Evolutionary conservation across 2,113 vertebrate species (phyloP).

Genomic region (Paratilapia polleni): DNA sequence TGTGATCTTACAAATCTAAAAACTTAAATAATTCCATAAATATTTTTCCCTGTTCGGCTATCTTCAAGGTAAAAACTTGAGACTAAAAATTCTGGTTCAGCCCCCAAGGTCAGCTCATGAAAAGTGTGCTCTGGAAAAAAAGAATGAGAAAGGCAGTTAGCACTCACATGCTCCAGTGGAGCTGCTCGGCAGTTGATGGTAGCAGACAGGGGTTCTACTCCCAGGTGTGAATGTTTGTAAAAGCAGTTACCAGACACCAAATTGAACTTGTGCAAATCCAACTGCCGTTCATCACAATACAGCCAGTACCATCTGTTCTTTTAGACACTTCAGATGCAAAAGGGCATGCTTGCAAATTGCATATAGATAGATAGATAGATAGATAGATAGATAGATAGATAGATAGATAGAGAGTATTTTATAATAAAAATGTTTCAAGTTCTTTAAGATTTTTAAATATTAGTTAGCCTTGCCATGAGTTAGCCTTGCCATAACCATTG

Average conservation of each 20-base stretch:
- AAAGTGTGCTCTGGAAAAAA: constrained; percentile 34
- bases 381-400: neutral
- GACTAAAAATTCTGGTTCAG: constrained; percentile 22
- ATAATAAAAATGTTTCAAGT: too few species aligned
- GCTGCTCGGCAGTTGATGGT: constrained; percentile 29
- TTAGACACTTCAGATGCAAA: neutral
- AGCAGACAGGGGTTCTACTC: constrained; percentile 28
- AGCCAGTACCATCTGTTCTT: neutral
- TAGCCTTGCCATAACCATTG: too few species aligned
- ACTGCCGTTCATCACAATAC: constrained; percentile 17
- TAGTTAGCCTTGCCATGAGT: too few species aligned
- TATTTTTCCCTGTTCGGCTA: neutral
- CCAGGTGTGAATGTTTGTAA: constrained; percentile 59
- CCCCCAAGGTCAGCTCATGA: constrained; percentile 36
- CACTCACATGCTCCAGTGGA: constrained; percentile 60
- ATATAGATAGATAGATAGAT: too few species aligned
- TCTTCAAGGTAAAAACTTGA: constrained; percentile 24
- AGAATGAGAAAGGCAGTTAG: constrained; percentile 54
- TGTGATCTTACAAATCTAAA: neutral
- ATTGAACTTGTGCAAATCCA: constrained; percentile 31
- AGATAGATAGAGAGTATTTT: neutral
- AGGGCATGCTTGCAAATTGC: neutral
- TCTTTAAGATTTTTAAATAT: too few species aligned
- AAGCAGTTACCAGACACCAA: constrained; percentile 17
- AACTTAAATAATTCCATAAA: constrained; percentile 11